Base-by-base conservation (phyloP, 2,113 vertebrate genomes). In the Poeciliopsis turrubarensis region DNA sequence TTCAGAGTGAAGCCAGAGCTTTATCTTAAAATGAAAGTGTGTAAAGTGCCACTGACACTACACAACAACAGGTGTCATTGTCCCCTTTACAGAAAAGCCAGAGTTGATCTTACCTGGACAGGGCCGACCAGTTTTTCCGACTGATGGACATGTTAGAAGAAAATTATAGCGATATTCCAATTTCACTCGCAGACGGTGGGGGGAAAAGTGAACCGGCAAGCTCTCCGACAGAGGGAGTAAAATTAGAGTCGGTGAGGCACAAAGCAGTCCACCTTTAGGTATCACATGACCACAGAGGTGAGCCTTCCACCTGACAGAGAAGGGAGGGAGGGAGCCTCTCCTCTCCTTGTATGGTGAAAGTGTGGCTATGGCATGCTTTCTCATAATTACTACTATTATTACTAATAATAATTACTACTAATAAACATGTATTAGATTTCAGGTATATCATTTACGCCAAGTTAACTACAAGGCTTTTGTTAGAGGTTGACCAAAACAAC, bases 91-190 rank as follows among this genome's bases (percentile, higher is more conserved):
- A 25, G 19, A 22, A 39, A 17, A 31, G 13, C 2, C n/a, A 27
- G 10, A 27, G 31, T 10, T n/a, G 2, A 65, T 76, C 92, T 92
- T 91, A 98, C 97, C 96, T 98, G 93, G 97, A 98, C 85, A 99
- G 92, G 77, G 95, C 95, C 0, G 96, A 97, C 97, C 97, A 99
- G 90, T 96, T 95, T 90, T 95, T 97, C 75, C 96, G 94, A 90
- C 88, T 93, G 1, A 90, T 78, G 47, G 96, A 95, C 97, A 98
- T 98, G 11, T 65, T 86, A 66, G n/a, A 34, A 1, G 1, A 14
- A 25, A 25, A 1, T 37, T 31, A 13, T 19, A 26, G 39, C 51
- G 26, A 62, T 66, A 67, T 79, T 30, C 65, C 60, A 17, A 68
- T 65, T 34, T 44, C n/a, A 19, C 30, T 65, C 37, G 37, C 60